Evolutionary conservation across 35 echinoderm and acorn worm species (phyloP), one percentile per base, ranked within the genome.

Genomic region (Apostichopus parvimensis): DNA sequence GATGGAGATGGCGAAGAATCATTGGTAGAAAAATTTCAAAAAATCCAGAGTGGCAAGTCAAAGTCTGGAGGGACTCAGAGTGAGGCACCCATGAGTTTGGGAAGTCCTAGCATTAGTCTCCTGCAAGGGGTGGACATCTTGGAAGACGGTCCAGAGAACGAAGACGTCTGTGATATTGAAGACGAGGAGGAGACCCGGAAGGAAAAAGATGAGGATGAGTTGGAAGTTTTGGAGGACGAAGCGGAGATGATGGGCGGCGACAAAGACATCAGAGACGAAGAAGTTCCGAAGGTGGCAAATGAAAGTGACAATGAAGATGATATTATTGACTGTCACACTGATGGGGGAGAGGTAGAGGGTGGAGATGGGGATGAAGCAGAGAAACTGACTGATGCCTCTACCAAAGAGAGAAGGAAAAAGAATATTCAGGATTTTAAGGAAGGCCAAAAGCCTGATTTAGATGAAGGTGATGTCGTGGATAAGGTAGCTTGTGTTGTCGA

Each of bases 91-190:
- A 87, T 72, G 25, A 87, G 72, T 65, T 24, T 87, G 6, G 17
- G 34, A 21, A 93, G 28, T 56, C 91, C 66, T 25, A 86, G 80
- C 26, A 93, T 93, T 9, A 87, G 92, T 78, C 84, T 93, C 52
- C 72, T 77, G 60, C 73, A 91, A 77, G 53, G 59, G 21, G 76
- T 79, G 17, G 89, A 61, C 8, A 61, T 6, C 14, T 54, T 60
- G 86, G 64, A 20, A 71, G 14, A 22, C 21, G 56, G 26, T 91
- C 21, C 23, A 77, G 90, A 80, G 15, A 87, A 87, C 17, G 10
- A 76, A 75, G 8, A 86, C 54, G 77, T 45, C 11, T 18, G 81
- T 6, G 34, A 26, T 55, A 54, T 34, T 4, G 6, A 17, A 59
- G 91, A 83, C 9, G 56, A 5, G 25, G 72, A 5, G 25, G 93